Evolutionary conservation across 2,888 invertebrate genomes (phyloP).

Genomic region (Polymixis lichenea): DNA sequence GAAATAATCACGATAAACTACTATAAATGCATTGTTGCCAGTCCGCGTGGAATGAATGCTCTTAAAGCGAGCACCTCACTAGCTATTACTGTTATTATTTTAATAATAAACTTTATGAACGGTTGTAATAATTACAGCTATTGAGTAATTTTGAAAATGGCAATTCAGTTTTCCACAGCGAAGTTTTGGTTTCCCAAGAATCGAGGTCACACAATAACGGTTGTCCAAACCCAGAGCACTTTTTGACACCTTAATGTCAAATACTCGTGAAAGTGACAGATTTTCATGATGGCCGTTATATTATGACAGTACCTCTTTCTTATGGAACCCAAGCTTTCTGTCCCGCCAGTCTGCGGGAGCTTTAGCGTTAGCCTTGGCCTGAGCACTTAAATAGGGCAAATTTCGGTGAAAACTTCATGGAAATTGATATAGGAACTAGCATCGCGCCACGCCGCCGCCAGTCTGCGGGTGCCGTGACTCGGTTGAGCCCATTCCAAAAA

Average conservation of each 20-base stretch:
- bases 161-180: neutral
- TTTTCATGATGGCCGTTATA: neutral
- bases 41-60: too few relatives aligned
- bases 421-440: too few relatives aligned
- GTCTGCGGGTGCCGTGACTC: too few relatives aligned
- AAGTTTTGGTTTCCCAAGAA: neutral
- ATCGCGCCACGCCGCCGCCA: too few relatives aligned
- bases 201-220: neutral
- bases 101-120: neutral
- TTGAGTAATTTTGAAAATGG: neutral
- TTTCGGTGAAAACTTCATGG: too few relatives aligned
- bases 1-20: too few relatives aligned
- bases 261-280: neutral
- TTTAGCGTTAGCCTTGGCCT: too few relatives aligned
- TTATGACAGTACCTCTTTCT: too few relatives aligned
- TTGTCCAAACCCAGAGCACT: neutral
- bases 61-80: neutral
- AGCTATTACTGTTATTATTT: neutral
- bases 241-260: neutral
- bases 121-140: neutral
- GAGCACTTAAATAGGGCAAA: too few relatives aligned
- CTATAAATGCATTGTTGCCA: too few relatives aligned
- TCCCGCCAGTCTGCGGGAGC: too few relatives aligned
- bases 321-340: neutral
- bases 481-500: slow-evolving; percentile 10